Evolutionary conservation across 2,797 vertebrate species (phyloP), one percentile per base, ranked within the genome.

Genomic region (Taenioides sp.): DNA sequence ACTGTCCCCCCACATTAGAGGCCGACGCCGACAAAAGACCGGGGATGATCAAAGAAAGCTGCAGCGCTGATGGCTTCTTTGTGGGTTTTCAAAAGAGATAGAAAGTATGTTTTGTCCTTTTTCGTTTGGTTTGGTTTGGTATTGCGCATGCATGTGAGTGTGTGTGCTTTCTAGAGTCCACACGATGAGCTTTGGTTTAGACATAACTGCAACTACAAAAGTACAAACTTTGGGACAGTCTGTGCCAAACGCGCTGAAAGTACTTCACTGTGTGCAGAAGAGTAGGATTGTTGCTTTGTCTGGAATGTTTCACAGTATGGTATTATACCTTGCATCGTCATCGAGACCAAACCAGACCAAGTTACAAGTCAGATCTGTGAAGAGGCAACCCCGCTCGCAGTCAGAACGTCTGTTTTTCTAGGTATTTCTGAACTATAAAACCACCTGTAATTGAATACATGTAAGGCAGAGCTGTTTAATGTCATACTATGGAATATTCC

Each of bases 1-100:
- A 81, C 77, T 82, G 77, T 70, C 73, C 82, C 74, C 75, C 83
- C 80, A 80, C 82, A 85, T 88, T 85, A 83, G 82, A 81, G 78
- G 73, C 82, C 70, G 66, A 70, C 80, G 59, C 75, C 62, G 65
- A 87, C 82, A 87, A 86, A 86, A 68, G 73, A 70, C 65, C 16
- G 18, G 59, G 55, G 65, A 79, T 78, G 82, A 88, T 90, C 82
- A 89, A 88, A 90, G 82, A 70, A 34, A 25, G 67, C 54, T 0
- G 59, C 10, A 0, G 70, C 69, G 7, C 34, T 47, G 63, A 27
- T 61, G 61, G 68, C 74, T 82, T 74, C 74, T 82, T 75, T 81
- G 65, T 85, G 65, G 69, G 63, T 72, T 40, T 70, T 54, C 50
- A 72, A 75, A 67, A 54, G 22, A 69, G 70, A 68, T 65, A 49